Evolutionary conservation across 2,888 invertebrate species (phyloP).

Genomic region (Celastrina argiolus): DNA sequence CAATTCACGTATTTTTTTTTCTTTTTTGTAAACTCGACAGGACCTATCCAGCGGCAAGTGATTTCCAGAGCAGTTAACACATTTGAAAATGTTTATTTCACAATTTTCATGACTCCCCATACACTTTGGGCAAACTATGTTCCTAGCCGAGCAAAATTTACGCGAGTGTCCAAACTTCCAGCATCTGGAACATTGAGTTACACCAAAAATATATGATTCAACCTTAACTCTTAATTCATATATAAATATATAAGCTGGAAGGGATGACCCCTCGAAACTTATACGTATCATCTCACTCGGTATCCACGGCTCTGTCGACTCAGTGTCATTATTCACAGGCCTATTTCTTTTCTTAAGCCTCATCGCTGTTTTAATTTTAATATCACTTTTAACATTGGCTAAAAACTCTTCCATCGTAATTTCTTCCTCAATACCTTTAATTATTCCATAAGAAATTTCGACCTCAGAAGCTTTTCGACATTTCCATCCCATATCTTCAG

Average conservation of each 20-base stretch:
- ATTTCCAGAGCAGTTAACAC: constrained; percentile 30
- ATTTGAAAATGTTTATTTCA: constrained; percentile 27
- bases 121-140: background rate
- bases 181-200: background rate
- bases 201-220: background rate
- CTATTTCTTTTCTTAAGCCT: constrained; percentile 23
- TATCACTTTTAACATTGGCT: constrained; percentile 24
- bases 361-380: constrained; percentile 20
- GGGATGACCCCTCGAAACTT: background rate
- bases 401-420: constrained; percentile 27
- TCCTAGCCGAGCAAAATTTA: background rate
- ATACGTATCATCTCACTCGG: constrained; percentile 23
- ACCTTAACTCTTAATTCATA: background rate
- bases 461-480: constrained; percentile 29
- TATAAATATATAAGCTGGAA: background rate
- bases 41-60: constrained; percentile 31
- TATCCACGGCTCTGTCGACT: constrained; percentile 9
- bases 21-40: constrained; percentile 31
- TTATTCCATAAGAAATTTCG: constrained; percentile 29
- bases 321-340: background rate
- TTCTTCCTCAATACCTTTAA: constrained; percentile 29
- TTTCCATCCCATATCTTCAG: constrained; percentile 27
- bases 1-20: constrained; percentile 30
- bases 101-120: constrained; percentile 27
- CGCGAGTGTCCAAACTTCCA: background rate